Conservation (phyloP, 2,888 invertebrate genomes). For the Auanema sp. region DNA sequence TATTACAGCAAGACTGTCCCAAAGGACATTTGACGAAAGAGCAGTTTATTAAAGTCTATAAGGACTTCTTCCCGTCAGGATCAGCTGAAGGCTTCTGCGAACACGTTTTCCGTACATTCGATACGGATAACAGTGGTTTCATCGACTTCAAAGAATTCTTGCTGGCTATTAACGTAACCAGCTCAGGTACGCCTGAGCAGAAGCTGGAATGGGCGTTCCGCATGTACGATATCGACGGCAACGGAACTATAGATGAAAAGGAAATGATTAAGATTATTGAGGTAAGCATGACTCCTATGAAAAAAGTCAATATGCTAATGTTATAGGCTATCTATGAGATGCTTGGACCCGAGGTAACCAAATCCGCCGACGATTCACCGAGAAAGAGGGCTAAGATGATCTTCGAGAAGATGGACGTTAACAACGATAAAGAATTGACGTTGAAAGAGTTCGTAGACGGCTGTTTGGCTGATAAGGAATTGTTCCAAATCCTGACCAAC, state of each 20-base stretch:
- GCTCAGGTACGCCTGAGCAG: slow-evolving; percentile 94
- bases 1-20: slow-evolving; percentile 64
- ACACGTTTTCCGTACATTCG: slow-evolving; percentile 65
- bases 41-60: slow-evolving; percentile 65
- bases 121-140: slow-evolving; percentile 91
- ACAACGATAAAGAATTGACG: slow-evolving; percentile 81
- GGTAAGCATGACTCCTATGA: slow-evolving; percentile 70
- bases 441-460: slow-evolving; percentile 76
- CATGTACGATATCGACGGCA: slow-evolving; percentile 97
- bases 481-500: slow-evolving; percentile 65
- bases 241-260: slow-evolving; percentile 94
- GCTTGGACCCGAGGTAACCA: slow-evolving; percentile 93
- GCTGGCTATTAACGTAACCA: slow-evolving; percentile 94
- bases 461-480: slow-evolving; percentile 64
- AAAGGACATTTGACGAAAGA: slow-evolving; percentile 65
- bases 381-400: slow-evolving; percentile 97
- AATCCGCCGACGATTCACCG: slow-evolving; percentile 87
- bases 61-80: slow-evolving; percentile 65
- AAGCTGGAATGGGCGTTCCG: slow-evolving; percentile 98
- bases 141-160: slow-evolving; percentile 78
- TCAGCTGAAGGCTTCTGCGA: slow-evolving; percentile 65
- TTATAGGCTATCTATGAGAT: slow-evolving; percentile 97
- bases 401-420: slow-evolving; percentile 98
- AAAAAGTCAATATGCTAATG: slow-evolving; percentile 4
- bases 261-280: slow-evolving; percentile 99